These are phyloP conservation scores for Macrobrachium rosenbergii DNA, from an alignment of 1,140 invertebrate species.

Conservation along the genomic window DNA sequence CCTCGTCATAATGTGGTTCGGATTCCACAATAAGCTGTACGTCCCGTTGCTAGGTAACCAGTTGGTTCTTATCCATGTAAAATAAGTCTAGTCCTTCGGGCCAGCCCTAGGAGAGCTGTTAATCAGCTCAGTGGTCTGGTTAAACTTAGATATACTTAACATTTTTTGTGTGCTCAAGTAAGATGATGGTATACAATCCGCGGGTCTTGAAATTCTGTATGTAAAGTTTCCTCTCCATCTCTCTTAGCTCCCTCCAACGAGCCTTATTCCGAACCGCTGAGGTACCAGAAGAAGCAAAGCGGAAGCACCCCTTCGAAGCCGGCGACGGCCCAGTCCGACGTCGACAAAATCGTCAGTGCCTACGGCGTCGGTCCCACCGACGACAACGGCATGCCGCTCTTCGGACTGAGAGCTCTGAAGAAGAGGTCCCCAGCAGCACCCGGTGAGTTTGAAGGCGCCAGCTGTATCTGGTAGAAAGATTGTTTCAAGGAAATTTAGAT, in stretches of 20 bases:
- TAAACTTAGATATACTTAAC: too few species aligned
- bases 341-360: slow-evolving; percentile 80
- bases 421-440: slow-evolving; percentile 66
- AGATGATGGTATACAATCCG: too few species aligned
- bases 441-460: neutral
- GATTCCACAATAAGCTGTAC: too few species aligned
- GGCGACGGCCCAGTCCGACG: slow-evolving; percentile 66
- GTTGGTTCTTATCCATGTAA: too few species aligned
- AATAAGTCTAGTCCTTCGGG: too few species aligned
- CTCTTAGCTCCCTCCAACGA: slow-evolving; percentile 30
- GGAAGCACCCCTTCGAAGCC: slow-evolving; percentile 69
- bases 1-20: too few species aligned
- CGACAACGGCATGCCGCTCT: slow-evolving; percentile 81
- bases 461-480: neutral
- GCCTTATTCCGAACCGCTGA: slow-evolving; percentile 55
- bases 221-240: too few species aligned
- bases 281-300: slow-evolving; percentile 63
- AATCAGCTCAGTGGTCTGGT: too few species aligned
- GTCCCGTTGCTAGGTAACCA: too few species aligned
- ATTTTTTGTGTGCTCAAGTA: too few species aligned
- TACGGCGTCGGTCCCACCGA: slow-evolving; percentile 86
- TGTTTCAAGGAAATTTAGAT: neutral
- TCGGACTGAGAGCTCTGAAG: slow-evolving; percentile 81
- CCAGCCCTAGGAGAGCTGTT: too few species aligned
- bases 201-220: too few species aligned